Evolutionary conservation across 2,888 invertebrate species (phyloP), one percentile per base, ranked within the genome.

Genomic region (Chrysina gloriosa): DNA sequence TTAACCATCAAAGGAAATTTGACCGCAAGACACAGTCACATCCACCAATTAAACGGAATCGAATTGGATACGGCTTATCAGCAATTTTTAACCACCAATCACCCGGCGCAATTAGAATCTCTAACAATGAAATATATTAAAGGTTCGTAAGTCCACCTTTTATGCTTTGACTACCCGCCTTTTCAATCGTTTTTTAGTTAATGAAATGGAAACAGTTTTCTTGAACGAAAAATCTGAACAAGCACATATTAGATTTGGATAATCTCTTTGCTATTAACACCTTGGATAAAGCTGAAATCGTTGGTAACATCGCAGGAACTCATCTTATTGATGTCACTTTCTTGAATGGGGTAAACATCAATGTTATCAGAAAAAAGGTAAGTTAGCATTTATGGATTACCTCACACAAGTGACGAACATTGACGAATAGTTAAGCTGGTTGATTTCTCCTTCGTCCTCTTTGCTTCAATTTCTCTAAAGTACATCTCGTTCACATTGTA

Each of bases 201-300:
- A 72, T 25, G 72, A 76, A 65, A 61, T 79, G 19, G 45, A 70
- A 45, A 68, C 74, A 0, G 56, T 54, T 23, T 73, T 56, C 31
- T 70, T 78, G 34, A 80, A 80, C 66, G 72, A 74, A 75, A 52
- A 50, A 69, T 25, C 69, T 80, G 14, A 70, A 72, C 25, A 72
- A 78, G 29, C 75, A 77, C 69, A 63, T 75, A 48, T 54, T 66
- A 14, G 72, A 75, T 65, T 31, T 75, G 3, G 68, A 78, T 52
- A 67, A 76, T 48, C 70, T 78, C 6, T 65, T 73, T 19, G 68
- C 65, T 16, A 66, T 70, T 9, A 66, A 70, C 23, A 61, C 63
- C 36, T 69, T 81, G 42, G 72, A 76, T 21, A 71, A 74, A 45
- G 63, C 80, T 36, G 67, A 68, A 50, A 72, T 80, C 23, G 71